Percentiles rank a stretch among this genome's conserved stretches.
These are phyloP conservation scores for Dicrurus megarhynchus DNA, from an alignment of 2,113 vertebrate genomes.

Conservation along the genomic window DNA sequence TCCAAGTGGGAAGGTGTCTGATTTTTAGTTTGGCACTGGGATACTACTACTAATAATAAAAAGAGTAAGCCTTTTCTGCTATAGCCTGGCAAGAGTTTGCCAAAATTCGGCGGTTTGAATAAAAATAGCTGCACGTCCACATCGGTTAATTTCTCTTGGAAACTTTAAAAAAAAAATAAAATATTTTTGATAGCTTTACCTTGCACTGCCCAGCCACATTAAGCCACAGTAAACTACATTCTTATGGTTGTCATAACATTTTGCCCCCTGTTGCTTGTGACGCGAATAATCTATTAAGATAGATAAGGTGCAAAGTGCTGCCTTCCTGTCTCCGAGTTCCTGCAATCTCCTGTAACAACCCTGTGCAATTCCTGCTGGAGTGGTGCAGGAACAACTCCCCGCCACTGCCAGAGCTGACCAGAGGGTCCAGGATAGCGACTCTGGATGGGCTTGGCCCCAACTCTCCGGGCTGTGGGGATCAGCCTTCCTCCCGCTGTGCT, in stretches of 20 bases:
- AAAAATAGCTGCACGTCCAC: conserved; percentile 73
- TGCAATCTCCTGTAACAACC: conserved; percentile 43
- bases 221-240: conserved; percentile 77
- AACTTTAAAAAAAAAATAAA: conserved; percentile 45
- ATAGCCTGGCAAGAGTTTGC: conserved; percentile 40
- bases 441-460: conserved; percentile 50
- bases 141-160: conserved; percentile 68
- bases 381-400: conserved; percentile 3
- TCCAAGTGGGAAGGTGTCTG: conserved; percentile 9
- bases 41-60: background rate
- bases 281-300: conserved; percentile 74
- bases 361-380: conserved; percentile 45
- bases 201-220: conserved; percentile 77
- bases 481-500: conserved; percentile 47
- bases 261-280: conserved; percentile 64
- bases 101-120: conserved; percentile 33
- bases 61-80: conserved; percentile 28
- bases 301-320: conserved; percentile 68
- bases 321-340: conserved; percentile 31
- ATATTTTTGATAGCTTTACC: conserved; percentile 71
- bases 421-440: conserved; percentile 33
- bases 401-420: background rate
- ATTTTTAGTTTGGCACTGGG: background rate
- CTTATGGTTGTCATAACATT: conserved; percentile 82
- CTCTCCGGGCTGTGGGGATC: conserved; percentile 48